Evolutionary conservation across 2,113 vertebrate genomes (phyloP), one percentile per base, ranked within the genome.

Genomic region (Empidonax alnorum): DNA sequence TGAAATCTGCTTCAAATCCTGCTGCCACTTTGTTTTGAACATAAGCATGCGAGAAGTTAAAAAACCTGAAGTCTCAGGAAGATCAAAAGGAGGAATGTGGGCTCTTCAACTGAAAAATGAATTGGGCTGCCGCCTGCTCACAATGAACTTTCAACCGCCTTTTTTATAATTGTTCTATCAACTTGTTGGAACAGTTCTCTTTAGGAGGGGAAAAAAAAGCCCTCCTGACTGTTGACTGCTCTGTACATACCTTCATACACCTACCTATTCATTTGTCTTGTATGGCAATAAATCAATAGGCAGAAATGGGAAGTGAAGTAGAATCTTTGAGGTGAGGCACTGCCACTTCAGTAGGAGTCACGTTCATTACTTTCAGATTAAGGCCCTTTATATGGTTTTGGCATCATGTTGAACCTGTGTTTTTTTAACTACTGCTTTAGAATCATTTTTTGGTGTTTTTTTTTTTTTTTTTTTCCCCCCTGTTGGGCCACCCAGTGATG

Each of bases 111-210:
- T 76, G 55, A 58, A 81, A 92, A 85, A 33, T 22, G 41, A 75
- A 67, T 42, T 44, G 28, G 23, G 52, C 84, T 91, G 73, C 65
- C 78, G 66, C 42, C 62, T 3, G 1, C 85, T 88, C 55, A 31
- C 0, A 0, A 27, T 94, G 93, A 94, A 95, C 91, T 93, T 95
- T 88, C 61, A 67, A 9, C 77, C 77, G 71, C 58, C 89, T 92
- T 91, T 71, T 93, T 58, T 53, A 5, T 84, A 91, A 68, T 85
- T 87, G 80, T 91, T 91, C 74, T 89, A 35, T 74, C 89, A 84
- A 96, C 87, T 95, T 97, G 91, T 95, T 95, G 65, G 74, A 93
- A 91, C 87, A 85, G 53, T 93, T 93, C 63, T 90, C 59, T 83
- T 35, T 31, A 42, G 17, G 42, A 59, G 37, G 7, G 31, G 44